These are phyloP conservation scores for Phainopepla nitens DNA, from an alignment of 2,113 vertebrate species.

Conservation along the genomic window DNA sequence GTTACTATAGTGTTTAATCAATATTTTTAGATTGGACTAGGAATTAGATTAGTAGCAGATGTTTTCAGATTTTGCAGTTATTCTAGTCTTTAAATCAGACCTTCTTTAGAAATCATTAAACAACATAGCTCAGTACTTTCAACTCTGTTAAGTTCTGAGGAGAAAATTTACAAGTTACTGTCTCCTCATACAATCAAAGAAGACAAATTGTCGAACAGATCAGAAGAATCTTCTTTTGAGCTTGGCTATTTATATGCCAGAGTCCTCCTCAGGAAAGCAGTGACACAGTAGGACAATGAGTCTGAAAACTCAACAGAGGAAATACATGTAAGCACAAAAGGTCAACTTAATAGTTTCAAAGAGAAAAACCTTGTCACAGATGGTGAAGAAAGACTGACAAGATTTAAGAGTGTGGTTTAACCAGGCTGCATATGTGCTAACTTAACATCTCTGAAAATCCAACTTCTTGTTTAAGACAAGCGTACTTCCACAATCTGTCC, in stretches of 20 bases:
- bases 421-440: constrained; percentile 11
- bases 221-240: neutral
- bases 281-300: neutral
- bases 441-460: neutral
- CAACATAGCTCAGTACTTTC: neutral
- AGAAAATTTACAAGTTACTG: neutral
- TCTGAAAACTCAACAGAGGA: constrained; percentile 18
- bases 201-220: neutral
- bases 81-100: neutral
- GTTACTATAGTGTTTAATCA: constrained; percentile 46
- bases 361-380: constrained; percentile 30
- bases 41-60: constrained; percentile 60
- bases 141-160: neutral
- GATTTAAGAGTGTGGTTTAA: constrained; percentile 40
- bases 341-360: constrained; percentile 20
- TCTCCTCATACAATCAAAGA: neutral
- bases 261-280: neutral
- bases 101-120: neutral
- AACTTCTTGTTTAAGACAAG: neutral
- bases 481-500: neutral
- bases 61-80: constrained; percentile 26
- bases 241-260: neutral
- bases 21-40: neutral
- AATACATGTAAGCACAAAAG: constrained; percentile 11
- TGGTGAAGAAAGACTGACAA: constrained; percentile 13